Evolutionary conservation across 1,140 invertebrate species (phyloP).

Genomic region (Neelides sp.): DNA sequence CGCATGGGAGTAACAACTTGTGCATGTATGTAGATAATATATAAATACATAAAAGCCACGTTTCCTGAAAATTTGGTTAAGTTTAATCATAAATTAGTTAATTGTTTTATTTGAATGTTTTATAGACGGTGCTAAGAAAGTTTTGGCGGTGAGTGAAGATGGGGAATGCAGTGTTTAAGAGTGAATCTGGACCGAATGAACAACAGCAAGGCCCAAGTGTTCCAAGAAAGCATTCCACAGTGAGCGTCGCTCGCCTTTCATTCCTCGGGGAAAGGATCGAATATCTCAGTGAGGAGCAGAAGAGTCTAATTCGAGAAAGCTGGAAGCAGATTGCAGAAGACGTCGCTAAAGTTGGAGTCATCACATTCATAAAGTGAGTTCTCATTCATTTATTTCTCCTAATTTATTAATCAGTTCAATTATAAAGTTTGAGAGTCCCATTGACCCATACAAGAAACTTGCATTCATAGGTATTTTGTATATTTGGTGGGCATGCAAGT

Average conservation of each 20-base stretch:
- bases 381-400: no score
- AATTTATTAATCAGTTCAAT: no score
- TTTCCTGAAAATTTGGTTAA: no score
- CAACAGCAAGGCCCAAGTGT: conserved; percentile 1
- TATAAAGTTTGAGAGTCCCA: no score
- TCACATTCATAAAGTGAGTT: conserved; percentile 42
- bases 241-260: conserved; percentile 25
- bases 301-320: conserved; percentile 37
- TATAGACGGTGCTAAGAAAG: not conserved
- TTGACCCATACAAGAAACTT: no score
- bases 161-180: conserved; percentile 20
- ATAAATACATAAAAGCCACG: no score
- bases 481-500: no score
- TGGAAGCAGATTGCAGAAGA: conserved; percentile 43
- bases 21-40: no score
- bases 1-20: no score
- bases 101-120: no score
- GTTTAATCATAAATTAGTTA: no score
- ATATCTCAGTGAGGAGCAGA: conserved; percentile 35
- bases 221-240: conserved; percentile 28
- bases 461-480: no score
- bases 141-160: conserved; percentile 3
- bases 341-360: conserved; percentile 43
- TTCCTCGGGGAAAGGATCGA: conserved; percentile 20
- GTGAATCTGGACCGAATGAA: conserved; percentile 2